Evolutionary conservation across 2,113 vertebrate species (phyloP), one percentile per base, ranked within the genome.

Genomic region (Variabilichromis moorii): DNA sequence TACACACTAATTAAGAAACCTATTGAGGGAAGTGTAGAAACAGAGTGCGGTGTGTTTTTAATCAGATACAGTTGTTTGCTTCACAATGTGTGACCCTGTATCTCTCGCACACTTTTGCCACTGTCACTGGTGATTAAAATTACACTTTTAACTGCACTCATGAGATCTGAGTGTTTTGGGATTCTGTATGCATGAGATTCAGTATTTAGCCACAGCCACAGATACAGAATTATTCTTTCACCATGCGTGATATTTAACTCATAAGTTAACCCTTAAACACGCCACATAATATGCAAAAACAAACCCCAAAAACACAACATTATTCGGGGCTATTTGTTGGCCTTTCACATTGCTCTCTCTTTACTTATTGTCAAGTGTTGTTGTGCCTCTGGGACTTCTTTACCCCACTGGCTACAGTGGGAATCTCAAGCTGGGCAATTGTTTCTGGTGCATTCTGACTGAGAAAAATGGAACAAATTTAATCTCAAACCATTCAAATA

Each of bases 381-480:
- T 8, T 80, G 66, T 53, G 10, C 63, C 59, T 57, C 63, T 33
- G 73, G 83, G 80, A 68, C 8, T 54, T 71, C 35, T 79, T 47
- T 87, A 61, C 91, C 86, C 82, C 42, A 17, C 57, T 66, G 82
- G 83, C 59, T 63, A 61, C 51, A 13, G 21, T 83, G 16, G 14
- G 54, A 89, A 85, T 90, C 81, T 85, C 81, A 26, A 42, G 63
- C 81, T 89, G 88, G 82, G 55, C 7, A 24, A 89, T 82, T 88
- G 79, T 90, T 88, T 90, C 79, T 37, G 59, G 47, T 73, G 19
- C 17, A 79, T 84, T 83, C 85, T 89, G 82, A 78, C 55, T 71
- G 84, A 88, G 86, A 89, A 90, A 93, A 92, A 90, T 86, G 24
- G 80, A 92, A 83, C 80, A 91, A 90, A 81, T 95, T 83, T 90